Percentiles rank a stretch among this genome's conserved stretches.
Conservation (phyloP, 2,888 invertebrate species). For the Merodon equestris region DNA sequence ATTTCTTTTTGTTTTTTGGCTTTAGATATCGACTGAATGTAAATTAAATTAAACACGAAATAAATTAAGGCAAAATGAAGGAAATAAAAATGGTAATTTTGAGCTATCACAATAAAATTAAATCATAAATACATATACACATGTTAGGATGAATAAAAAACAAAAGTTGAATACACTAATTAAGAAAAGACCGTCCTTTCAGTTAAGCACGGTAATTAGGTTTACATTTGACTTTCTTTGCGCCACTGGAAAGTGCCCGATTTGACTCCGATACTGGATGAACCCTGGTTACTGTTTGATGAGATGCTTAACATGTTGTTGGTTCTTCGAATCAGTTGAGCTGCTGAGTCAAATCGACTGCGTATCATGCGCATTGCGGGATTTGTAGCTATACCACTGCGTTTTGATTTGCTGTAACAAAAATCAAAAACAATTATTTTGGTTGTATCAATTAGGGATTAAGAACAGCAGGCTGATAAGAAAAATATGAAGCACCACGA, state of each 20-base stretch:
- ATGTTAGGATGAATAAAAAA: no score
- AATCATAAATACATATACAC: no score
- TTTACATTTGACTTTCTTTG: conserved; percentile 79
- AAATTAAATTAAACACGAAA: conserved; percentile 48
- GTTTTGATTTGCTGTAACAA: conserved; percentile 82
- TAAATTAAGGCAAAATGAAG: conserved; percentile 39
- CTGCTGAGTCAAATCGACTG: conserved; percentile 79
- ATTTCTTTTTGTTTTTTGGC: no score
- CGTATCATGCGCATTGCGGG: conserved; percentile 90
- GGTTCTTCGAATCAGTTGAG: conserved; percentile 78
- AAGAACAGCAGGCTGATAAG: no score
- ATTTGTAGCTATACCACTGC: conserved; percentile 92
- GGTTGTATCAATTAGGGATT: no score
- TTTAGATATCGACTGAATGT: conserved; percentile 9
- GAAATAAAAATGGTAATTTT: conserved; percentile 40
- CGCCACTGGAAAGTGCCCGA: conserved; percentile 80
- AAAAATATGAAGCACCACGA: no score
- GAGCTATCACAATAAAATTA: conserved; percentile 61
- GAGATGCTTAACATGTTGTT: conserved; percentile 77
- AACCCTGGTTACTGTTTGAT: conserved; percentile 78
- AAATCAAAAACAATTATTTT: conserved; percentile 24
- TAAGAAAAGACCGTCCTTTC: conserved; percentile 54
- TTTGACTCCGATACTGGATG: conserved; percentile 79
- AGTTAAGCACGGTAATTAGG: conserved; percentile 6
- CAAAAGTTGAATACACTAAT: no score